A percentile compares a stretch with the other conserved stretches of the same genome.
Evolutionary conservation across 2,888 invertebrate species (phyloP).

Genomic region (Agrochola litura): DNA sequence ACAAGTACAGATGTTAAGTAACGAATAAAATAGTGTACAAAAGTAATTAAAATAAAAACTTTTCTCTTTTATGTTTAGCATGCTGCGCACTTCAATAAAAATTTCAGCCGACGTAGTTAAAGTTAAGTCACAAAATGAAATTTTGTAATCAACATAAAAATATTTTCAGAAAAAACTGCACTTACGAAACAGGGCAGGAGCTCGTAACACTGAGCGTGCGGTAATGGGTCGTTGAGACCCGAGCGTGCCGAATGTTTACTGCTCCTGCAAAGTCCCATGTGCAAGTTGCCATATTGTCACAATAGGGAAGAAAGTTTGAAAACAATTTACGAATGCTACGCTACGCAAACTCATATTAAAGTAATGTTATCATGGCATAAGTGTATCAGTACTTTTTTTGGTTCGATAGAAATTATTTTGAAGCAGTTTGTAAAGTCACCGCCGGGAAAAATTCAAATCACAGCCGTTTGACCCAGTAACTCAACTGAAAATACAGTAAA

Average conservation of each 20-base stretch:
- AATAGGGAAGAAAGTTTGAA: constrained; percentile 19
- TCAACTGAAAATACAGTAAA: constrained; percentile 34
- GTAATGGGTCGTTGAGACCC: constrained; percentile 44
- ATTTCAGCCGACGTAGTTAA: constrained; percentile 9
- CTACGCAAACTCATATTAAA: neutral
- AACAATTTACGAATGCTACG: constrained; percentile 25
- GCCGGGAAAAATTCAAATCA: constrained; percentile 7
- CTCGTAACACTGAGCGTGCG: constrained; percentile 35
- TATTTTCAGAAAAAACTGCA: constrained; percentile 32
- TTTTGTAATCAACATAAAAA: constrained; percentile 29
- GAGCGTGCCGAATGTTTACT: constrained; percentile 31
- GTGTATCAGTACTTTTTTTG: neutral
- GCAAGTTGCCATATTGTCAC: constrained; percentile 36
- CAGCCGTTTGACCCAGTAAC: constrained; percentile 2
- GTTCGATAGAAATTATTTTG: neutral
- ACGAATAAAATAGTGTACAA: neutral
- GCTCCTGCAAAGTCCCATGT: constrained; percentile 20
- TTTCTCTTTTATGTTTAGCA: constrained; percentile 16
- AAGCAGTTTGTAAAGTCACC: neutral
- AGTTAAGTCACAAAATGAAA: constrained; percentile 15
- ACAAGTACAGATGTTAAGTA: neutral
- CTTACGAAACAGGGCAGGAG: constrained; percentile 12
- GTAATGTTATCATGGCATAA: neutral
- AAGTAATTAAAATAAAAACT: neutral
- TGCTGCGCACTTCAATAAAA: constrained; percentile 7